Evolutionary conservation across 2,113 vertebrate genomes (phyloP).

Genomic region (Gambusia holbrooki): DNA sequence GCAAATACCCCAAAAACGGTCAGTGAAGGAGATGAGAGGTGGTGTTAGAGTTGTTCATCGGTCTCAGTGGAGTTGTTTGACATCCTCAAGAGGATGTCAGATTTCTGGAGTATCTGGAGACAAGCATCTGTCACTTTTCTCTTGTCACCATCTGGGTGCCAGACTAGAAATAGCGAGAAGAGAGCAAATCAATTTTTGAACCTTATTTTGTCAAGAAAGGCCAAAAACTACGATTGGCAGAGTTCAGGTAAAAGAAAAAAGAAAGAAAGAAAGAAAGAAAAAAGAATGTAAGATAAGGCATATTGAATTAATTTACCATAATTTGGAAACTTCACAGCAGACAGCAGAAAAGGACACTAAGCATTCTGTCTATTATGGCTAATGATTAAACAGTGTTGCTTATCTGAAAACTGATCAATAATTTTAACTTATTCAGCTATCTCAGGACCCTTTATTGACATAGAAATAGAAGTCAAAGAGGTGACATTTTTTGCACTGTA

Average conservation of each 20-base stretch:
- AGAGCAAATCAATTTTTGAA: not conserved
- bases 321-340: too few species aligned
- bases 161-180: slow-evolving; percentile 12
- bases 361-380: not conserved
- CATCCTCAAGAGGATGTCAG: slow-evolving; percentile 12
- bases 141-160: slow-evolving; percentile 58
- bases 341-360: too few species aligned
- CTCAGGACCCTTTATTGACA: too few species aligned
- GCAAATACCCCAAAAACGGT: slow-evolving; percentile 44
- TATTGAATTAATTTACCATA: too few species aligned
- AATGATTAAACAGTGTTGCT: not conserved
- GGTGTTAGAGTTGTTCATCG: slow-evolving; percentile 34
- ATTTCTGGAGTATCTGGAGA: slow-evolving; percentile 53
- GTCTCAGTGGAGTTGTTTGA: slow-evolving; percentile 45
- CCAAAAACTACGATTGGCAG: not conserved
- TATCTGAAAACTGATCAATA: too few species aligned
- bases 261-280: too few species aligned
- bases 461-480: too few species aligned
- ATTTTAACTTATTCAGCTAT: too few species aligned
- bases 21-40: slow-evolving; percentile 59
- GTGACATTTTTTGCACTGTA: too few species aligned
- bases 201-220: slow-evolving; percentile 18
- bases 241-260: not conserved
- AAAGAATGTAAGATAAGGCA: too few species aligned
- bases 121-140: slow-evolving; percentile 54